Evolutionary conservation across 2,797 vertebrate species (phyloP), one percentile per base, ranked within the genome.

Genomic region (Sebastes hubbsi): DNA sequence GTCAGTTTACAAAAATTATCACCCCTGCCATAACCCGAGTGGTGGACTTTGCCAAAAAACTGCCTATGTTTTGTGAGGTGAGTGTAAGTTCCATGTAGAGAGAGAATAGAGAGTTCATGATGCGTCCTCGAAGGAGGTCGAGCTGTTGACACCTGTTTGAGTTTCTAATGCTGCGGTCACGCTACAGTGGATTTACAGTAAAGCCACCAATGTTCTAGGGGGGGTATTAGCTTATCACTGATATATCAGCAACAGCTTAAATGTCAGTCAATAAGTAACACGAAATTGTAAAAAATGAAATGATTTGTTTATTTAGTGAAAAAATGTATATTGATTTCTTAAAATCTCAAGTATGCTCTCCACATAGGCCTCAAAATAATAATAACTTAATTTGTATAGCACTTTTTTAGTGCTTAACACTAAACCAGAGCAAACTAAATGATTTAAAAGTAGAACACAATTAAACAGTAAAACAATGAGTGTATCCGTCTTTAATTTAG

Each of bases 31-130:
- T 99, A 96, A 99, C 98, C 88, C 96, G 98, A 95, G 98, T 99
- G 95, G 98, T 99, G 96, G 98, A 99, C 97, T 99, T 99, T 97
- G 98, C 98, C 98, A 99, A 99, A 98, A 99, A 99, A 95, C 97
- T 99, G 96, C 98, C 98, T 92, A 99, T 99, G 98, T 99, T 99
- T 94, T 99, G 98, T 96, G 98, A 99, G 97, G 98, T 99, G 63
- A 90, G 92, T 59, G 11, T 1, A 22, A 4, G 13, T 27, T 38
- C 38, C 3, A 46, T 30, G 13, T 32, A 16, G 5, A 22, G 11
- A 2, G 13, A 42, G 10, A 30, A 27, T 1, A 13, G 12, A 74
- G 58, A 13, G 54, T 24, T 52, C 6, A 5, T 7, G 2, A 36
- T 5, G 18, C 24, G n/a, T 13, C 58, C 27, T 61, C 32, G 32